Percentiles rank a stretch among this genome's conserved stretches.
Evolutionary conservation across 2,888 invertebrate genomes (phyloP).

Genomic region (Acleris holmiana): DNA sequence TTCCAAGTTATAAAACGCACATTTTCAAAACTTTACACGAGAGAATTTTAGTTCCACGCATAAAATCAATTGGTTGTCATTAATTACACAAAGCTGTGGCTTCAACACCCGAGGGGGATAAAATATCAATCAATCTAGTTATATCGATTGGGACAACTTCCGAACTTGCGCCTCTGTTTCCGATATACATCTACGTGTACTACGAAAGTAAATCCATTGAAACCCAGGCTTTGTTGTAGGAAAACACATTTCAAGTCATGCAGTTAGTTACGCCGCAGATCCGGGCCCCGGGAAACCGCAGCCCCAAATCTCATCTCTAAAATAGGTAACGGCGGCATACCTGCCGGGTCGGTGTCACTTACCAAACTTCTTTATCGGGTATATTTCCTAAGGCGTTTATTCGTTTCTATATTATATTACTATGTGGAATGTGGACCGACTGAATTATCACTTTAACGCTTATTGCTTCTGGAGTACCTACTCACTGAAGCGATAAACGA

Average conservation of each 20-base stretch:
- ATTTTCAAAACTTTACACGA: too few relatives aligned
- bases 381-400: too few relatives aligned
- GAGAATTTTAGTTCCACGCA: too few relatives aligned
- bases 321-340: slow-evolving; percentile 50
- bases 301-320: slow-evolving; percentile 65
- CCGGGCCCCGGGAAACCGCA: slow-evolving; percentile 62
- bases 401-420: too few relatives aligned
- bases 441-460: too few relatives aligned
- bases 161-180: slow-evolving; percentile 15
- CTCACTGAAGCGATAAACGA: too few relatives aligned
- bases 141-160: slow-evolving; percentile 3
- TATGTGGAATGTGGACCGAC: too few relatives aligned
- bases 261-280: slow-evolving; percentile 71
- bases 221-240: slow-evolving; percentile 65
- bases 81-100: too few relatives aligned
- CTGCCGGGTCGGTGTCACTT: slow-evolving; percentile 38
- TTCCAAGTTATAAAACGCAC: not conserved
- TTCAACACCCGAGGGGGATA: too few relatives aligned
- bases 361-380: slow-evolving; percentile 13
- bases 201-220: slow-evolving; percentile 53
- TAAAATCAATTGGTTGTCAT: too few relatives aligned
- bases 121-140: slow-evolving; percentile 2
- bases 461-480: too few relatives aligned
- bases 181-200: slow-evolving; percentile 40
- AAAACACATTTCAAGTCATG: slow-evolving; percentile 68